Evolutionary conservation across 2,797 vertebrate species (phyloP), one percentile per base, ranked within the genome.

Genomic region (Falco rusticolus): DNA sequence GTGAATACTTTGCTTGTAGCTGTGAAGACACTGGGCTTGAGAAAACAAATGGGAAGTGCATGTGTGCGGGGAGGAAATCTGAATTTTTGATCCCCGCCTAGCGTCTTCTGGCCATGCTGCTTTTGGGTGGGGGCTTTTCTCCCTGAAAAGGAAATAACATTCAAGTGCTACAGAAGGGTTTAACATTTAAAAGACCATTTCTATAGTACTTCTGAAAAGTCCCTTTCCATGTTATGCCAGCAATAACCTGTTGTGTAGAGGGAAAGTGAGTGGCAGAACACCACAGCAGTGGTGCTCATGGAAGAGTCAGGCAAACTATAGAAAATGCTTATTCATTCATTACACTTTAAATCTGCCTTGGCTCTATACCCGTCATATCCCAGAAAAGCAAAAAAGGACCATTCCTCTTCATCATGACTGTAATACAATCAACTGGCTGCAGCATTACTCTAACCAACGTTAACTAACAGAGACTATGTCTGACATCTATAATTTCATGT

Each of bases 401-500:
- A 97, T 97, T 97, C 82, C 89, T 97, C 96, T 97, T 97, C 95
- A 96, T 97, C 96, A 97, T 95, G 92, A 94, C 93, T 76, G 96
- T 94, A 97, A 97, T 96, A 92, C 92, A 97, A 97, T 97, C 95
- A 97, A 95, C 94, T 81, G 90, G 96, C 95, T 96, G 93, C 96
- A 95, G 92, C 94, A 96, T 96, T 97, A 97, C 90, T 97, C 95
- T 78, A 95, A 94, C 92, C 94, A 94, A 94, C 3, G 72, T 96
- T 97, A 96, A 97, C 96, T 96, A 96, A 96, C 95, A 91, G 87
- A 95, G 94, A 63, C 92, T 94, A 51, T 94, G 96, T 97, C 92
- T 96, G 96, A 97, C 96, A 97, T 91, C 96, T 95, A 93, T 96
- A 97, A 97, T 97, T 97, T 97, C 94, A 92, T 96, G 95, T 96